phyloP scores from a whole-genome alignment of 2,888 invertebrate species.

The Tortricodes alternella region DNA sequence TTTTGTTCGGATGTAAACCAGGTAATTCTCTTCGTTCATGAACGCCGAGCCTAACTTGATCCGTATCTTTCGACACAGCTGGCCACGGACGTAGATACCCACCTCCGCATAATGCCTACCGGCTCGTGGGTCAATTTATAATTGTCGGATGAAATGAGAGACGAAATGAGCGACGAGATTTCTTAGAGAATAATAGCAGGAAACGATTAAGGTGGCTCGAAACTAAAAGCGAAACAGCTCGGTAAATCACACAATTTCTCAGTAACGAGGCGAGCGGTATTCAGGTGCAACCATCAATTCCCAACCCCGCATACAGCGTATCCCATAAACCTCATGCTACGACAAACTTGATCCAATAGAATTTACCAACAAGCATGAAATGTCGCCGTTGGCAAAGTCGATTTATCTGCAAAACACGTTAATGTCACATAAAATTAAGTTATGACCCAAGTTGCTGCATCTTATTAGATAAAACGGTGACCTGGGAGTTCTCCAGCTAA shows the following conservation, averaged over 20 bases:
- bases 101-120: no score
- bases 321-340: conserved; percentile 1
- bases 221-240: neutral
- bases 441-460: conserved; percentile 52
- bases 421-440: conserved; percentile 63
- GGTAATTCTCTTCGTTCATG: no score
- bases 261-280: neutral
- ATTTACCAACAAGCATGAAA: conserved; percentile 19
- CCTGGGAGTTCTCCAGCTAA: conserved; percentile 32
- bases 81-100: no score
- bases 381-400: conserved; percentile 24
- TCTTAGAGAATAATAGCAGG: no score
- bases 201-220: no score
- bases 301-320: conserved; percentile 1
- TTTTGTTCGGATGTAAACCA: no score
- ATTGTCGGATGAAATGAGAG: no score
- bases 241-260: neutral
- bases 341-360: conserved; percentile 20
- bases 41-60: no score
- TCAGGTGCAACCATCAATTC: conserved; percentile 19
- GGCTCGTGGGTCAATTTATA: no score
- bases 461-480: conserved; percentile 45
- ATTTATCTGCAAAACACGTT: conserved; percentile 51
- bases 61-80: no score
- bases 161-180: no score